Base-by-base conservation (phyloP, 2,113 vertebrate genomes). In the Spheniscus mendiculus region DNA sequence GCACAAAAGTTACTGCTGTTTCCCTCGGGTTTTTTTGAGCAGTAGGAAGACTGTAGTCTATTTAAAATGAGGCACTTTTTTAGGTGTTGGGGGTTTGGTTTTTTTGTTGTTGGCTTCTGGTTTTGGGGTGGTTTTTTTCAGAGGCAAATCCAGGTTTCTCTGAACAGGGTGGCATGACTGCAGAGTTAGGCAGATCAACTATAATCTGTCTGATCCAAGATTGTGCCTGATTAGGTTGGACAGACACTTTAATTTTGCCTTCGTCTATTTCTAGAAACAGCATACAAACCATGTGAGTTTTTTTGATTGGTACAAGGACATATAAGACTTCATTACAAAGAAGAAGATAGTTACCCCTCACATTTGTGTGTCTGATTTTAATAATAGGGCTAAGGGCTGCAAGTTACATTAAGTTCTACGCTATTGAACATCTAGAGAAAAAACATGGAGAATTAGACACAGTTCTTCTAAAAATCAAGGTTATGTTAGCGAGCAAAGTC, bases 81-180 rank as follows among this genome's bases (percentile, higher is more conserved):
- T 45, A 19, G 5, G 7, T 15, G 38, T 71, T 5, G 8, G 9
- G 26, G 1, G 1, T 1, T 40, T 58, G n/a, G 2, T 4, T 50
- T 52, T 83, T 83, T 0, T 58, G 30, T 50, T 69, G 12, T 18
- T 70, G 26, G 5, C 61, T 70, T 79, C 40, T 52, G 40, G 5
- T 11, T 91, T 79, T 10, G 34, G 10, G 25, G 3, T 20, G 10
- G 0, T 2, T 9, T 65, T 34, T 44, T 73, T 84, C 34, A 69
- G 52, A 94, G 10, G 6, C 8, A 89, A 87, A 87, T 87, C n/a
- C 62, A 62, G 7, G 13, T 71, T 58, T 83, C 52, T 73, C 58
- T 49, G 34, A 87, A 32, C 11, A 69, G 17, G 18, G 49, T 73
- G 20, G 16, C 32, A 63, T 9, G 20, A 59, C 18, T 61, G 25